phyloP scores from a whole-genome alignment of 2,113 vertebrate genomes.

The Psammodynastes pulverulentus region DNA sequence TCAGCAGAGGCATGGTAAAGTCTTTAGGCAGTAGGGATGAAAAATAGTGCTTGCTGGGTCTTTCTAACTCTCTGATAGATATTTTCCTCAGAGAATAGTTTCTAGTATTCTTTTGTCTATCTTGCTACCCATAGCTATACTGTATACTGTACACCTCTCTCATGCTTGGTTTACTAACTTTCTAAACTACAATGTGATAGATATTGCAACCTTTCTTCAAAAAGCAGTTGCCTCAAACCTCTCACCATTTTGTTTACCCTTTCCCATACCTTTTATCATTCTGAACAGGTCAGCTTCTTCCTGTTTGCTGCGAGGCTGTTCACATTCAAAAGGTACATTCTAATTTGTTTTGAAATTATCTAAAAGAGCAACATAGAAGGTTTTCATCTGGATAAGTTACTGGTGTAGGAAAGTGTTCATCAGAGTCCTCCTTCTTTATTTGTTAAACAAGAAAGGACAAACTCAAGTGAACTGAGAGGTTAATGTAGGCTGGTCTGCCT shows the following conservation, averaged over 20 bases:
- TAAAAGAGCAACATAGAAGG: background rate
- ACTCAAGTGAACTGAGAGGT: background rate
- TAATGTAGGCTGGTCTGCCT: conserved; percentile 2
- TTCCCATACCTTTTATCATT: background rate
- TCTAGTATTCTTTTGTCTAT: background rate
- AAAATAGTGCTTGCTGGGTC: background rate
- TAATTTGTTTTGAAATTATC: background rate
- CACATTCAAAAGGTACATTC: conserved; percentile 9
- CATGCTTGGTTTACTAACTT: background rate
- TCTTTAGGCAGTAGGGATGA: background rate
- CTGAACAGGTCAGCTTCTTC: background rate
- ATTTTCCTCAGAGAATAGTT: background rate
- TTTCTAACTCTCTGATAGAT: background rate
- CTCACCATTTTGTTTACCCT: background rate
- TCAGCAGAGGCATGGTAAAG: background rate
- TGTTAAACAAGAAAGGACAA: background rate
- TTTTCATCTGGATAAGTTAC: background rate
- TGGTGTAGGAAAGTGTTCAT: background rate
- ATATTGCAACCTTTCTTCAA: background rate
- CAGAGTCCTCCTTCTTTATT: background rate
- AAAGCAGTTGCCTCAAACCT: background rate
- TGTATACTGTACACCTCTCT: background rate
- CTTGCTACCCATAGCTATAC: background rate
- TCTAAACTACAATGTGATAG: background rate
- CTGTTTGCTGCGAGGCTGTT: background rate